Evolutionary conservation across 2,888 invertebrate genomes (phyloP).

Genomic region (Hirtodrosophila alboralis): DNA sequence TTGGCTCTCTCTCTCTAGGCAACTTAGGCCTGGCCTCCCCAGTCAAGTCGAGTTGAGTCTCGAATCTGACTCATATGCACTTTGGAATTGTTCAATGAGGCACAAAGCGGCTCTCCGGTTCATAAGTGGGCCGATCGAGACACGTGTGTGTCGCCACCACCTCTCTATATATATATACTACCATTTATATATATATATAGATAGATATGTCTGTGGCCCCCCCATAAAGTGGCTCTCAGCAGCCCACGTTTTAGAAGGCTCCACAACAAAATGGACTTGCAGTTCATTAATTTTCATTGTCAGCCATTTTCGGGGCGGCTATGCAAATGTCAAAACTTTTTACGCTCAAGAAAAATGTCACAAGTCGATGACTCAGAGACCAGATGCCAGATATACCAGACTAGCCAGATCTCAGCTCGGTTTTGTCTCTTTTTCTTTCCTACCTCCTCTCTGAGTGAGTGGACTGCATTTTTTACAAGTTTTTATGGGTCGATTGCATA

Average conservation of each 20-base stretch:
- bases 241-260: slow-evolving; percentile 49
- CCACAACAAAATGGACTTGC: slow-evolving; percentile 51
- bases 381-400: slow-evolving; percentile 51
- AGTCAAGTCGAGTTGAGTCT: slow-evolving; percentile 22
- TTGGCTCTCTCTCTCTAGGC: too few relatives aligned
- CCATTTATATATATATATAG: too few relatives aligned
- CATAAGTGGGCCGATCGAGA: slow-evolving; percentile 59
- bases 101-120: slow-evolving; percentile 43
- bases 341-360: slow-evolving; percentile 61
- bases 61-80: slow-evolving; percentile 61
- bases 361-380: slow-evolving; percentile 57
- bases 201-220: too few relatives aligned
- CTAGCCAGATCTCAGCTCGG: slow-evolving; percentile 23
- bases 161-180: neutral
- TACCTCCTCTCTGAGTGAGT: neutral
- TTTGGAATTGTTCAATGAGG: slow-evolving; percentile 62
- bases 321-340: slow-evolving; percentile 69
- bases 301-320: slow-evolving; percentile 54
- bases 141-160: slow-evolving; percentile 32
- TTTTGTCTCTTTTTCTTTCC: neutral
- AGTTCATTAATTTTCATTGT: slow-evolving; percentile 73
- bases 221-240: slow-evolving; percentile 31
- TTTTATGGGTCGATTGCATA: slow-evolving; percentile 56
- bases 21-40: slow-evolving; percentile 14
- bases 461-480: slow-evolving; percentile 44